Evolutionary conservation across 2,113 vertebrate genomes (phyloP), one percentile per base, ranked within the genome.

Genomic region (Pristiophorus japonicus): DNA sequence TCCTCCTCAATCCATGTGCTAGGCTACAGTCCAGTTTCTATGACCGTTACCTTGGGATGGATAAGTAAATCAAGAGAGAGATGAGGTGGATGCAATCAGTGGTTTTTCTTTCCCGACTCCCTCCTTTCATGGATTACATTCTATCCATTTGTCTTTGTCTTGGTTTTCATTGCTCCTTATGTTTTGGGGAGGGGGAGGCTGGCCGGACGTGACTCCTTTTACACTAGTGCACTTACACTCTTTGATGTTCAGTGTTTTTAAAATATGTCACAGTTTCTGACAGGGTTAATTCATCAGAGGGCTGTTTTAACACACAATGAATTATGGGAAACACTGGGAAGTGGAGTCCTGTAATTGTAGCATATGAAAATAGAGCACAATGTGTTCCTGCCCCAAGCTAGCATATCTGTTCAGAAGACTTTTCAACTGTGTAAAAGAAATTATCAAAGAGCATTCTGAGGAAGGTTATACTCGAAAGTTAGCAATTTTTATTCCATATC

Each of bases 231-330:
- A 66, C 59, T 42, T 65, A 18, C 55, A 7, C 8, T 8, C 62
- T n/a, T 93, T 93, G 90, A 93, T 65, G 90, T 42, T 65, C n/a
- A 65, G 14, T 18, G 6, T 65, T 93, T 65, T 93, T 93, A 30
- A 93, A 65, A 38, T 22, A 93, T 22, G 42, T 65, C 90, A 93
- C 66, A 62, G 62, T 65, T 65, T 93, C 34, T 65, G 90, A 93
- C 20, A 3, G n/a, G n/a, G 24, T 93, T 42, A 65, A 63, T 92
- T 18, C 63, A 93, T 88, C 27, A 88, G 14, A 42, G 90, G n/a
- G 59, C 62, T 65, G 59, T 93, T 93, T 42, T 8, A 93, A 93
- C n/a, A n/a, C 59, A 92, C 2, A 85, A 47, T 85, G 81, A 85
- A 85, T 85, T 45, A 85, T 47, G 18, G 90, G 59, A n/a, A 93